Percentiles rank a stretch among this genome's conserved stretches.
Conservation (phyloP, 2,888 invertebrate species). For the Shargacucullia verbasci region DNA sequence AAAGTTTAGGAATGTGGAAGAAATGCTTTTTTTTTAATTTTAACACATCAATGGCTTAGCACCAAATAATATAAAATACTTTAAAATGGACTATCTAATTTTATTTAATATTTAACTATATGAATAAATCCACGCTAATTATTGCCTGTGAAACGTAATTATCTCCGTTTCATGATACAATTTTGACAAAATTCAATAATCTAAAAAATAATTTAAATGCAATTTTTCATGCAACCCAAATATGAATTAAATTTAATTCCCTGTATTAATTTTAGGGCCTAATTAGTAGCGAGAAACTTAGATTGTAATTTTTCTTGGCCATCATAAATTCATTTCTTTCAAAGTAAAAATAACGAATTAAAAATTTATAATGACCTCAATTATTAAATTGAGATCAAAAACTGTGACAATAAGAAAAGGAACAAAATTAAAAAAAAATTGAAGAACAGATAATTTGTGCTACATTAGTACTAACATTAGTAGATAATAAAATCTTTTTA, state of each 20-base stretch:
- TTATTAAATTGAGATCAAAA: too few species aligned
- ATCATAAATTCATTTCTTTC: too few species aligned
- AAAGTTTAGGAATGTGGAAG: slow-evolving; percentile 63
- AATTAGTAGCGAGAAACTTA: too few species aligned
- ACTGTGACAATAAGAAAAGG: too few species aligned
- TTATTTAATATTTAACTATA: slow-evolving; percentile 7
- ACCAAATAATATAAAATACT: slow-evolving; percentile 39
- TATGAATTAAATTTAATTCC: slow-evolving; percentile 24
- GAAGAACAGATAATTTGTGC: slow-evolving; percentile 34
- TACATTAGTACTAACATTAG: slow-evolving; percentile 7
- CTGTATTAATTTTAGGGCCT: slow-evolving; percentile 12
- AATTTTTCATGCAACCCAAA: slow-evolving; percentile 9
- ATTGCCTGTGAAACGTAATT: slow-evolving; percentile 27
- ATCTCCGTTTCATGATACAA: slow-evolving; percentile 1
- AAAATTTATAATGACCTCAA: too few species aligned
- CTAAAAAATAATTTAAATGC: slow-evolving; percentile 7
- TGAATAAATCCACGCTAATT: slow-evolving; percentile 27
- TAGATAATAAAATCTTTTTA: background rate
- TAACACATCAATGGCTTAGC: slow-evolving; percentile 46
- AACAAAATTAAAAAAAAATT: too few species aligned
- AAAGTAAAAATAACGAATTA: too few species aligned
- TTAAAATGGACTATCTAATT: slow-evolving; percentile 29
- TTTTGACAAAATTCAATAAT: slow-evolving; percentile 10
- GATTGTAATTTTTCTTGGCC: too few species aligned
- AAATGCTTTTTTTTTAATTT: slow-evolving; percentile 56